Evolutionary conservation across 2,113 vertebrate species (phyloP).

Genomic region (Lynx canadensis): DNA sequence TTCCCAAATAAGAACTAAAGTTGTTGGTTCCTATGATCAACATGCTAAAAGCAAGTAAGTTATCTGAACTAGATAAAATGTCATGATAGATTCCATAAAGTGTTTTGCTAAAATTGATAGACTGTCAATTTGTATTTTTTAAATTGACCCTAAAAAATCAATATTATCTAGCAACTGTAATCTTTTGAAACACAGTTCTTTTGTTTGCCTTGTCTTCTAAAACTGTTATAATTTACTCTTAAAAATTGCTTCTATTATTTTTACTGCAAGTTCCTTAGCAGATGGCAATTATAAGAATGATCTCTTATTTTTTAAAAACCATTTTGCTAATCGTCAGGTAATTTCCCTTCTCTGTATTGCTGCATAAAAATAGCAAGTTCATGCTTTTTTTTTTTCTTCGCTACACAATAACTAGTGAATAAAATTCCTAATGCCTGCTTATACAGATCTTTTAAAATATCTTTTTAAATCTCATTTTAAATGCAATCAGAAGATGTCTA

Average conservation of each 20-base stretch:
- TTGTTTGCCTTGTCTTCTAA: not conserved
- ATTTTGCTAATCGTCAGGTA: not conserved
- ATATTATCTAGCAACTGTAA: not conserved
- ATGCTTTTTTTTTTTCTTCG: not conserved
- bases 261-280: not conserved
- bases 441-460: not conserved
- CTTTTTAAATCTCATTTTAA: constrained; percentile 33
- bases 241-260: constrained; percentile 22
- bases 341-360: not conserved
- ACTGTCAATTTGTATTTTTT: not conserved
- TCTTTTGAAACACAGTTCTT: constrained; percentile 15
- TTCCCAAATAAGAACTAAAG: not conserved
- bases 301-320: constrained; percentile 16
- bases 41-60: not conserved
- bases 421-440: not conserved
- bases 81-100: not conserved
- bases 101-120: not conserved
- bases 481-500: not conserved
- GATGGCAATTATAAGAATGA: constrained; percentile 6
- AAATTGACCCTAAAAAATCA: not conserved
- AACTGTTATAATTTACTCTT: constrained; percentile 2
- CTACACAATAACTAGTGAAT: constrained; percentile 23
- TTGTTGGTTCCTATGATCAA: not conserved
- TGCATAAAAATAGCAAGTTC: not conserved
- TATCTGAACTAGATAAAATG: not conserved